Evolutionary conservation across 2,797 vertebrate genomes (phyloP), one percentile per base, ranked within the genome.

Genomic region (Spatula clypeata): DNA sequence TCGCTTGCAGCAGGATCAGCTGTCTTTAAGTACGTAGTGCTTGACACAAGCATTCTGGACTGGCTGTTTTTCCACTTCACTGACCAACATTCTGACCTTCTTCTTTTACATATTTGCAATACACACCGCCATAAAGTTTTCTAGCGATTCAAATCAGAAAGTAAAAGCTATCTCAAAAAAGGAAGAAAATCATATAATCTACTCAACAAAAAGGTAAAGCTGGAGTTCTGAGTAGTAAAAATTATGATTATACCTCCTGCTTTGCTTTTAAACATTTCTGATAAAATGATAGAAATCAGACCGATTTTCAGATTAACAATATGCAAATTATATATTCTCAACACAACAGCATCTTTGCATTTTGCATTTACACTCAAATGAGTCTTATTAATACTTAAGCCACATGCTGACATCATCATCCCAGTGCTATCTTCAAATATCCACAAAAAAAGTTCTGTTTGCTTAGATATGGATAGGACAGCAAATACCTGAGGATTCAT

Each of bases 381-480:
- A 38, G 54, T 76, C 44, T 60, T 62, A 31, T 16, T 29, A 54
- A 76, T n/a, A 86, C 26, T 57, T 86, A 62, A 77, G 23, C 23
- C 42, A 70, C 38, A 67, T n/a, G 27, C 6, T 36, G 26, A 34
- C 11, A 34, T 26, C 60, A 47, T 19, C 62, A 55, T 24, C 23
- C 5, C 27, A 53, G 10, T 7, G 17, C 13, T 34, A 8, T 54
- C 70, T 61, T 73, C 19, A 73, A 76, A 67, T 5, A 42, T 7
- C 17, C 60, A 86, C 51, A 19, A 20, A n/a, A 21, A 26, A 6
- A 64, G 7, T 26, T 72, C 36, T 44, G 1, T 69, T 91, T 70
- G 24, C 32, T 7, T 34, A 34, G 34, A 26, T 31, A 42, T 1
- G 1, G 0, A 73, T 3, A 70, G 20, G 29, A 16, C 10, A 13